These are phyloP conservation scores for Triops cancriformis DNA, from an alignment of 1,140 invertebrate genomes.

Conservation along the genomic window DNA sequence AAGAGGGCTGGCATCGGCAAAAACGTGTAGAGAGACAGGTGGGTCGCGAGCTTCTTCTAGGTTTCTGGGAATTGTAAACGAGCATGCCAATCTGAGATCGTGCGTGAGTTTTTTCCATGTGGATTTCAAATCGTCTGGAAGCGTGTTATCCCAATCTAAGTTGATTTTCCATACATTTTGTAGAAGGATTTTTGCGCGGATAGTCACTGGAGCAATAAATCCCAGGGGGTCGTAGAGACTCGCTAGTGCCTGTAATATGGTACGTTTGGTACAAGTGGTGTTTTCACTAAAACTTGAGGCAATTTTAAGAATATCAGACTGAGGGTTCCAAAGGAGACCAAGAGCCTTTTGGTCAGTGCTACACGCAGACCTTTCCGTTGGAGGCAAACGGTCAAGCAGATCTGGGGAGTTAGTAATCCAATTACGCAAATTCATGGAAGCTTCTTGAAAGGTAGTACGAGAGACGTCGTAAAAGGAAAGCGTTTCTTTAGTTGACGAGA, in stretches of 20 bases:
- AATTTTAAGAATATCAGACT: constrained; percentile 1
- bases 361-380: not conserved
- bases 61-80: not conserved
- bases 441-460: not conserved
- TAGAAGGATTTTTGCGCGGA: not conserved
- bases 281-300: not conserved
- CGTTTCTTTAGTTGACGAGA: not conserved
- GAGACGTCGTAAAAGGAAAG: not conserved
- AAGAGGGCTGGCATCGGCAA: not conserved
- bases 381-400: not conserved
- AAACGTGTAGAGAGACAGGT: not conserved
- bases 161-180: constrained; percentile 28
- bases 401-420: constrained; percentile 17
- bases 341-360: constrained; percentile 17
- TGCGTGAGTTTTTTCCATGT: not conserved
- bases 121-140: constrained; percentile 23
- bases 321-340: too few species aligned
- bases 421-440: not conserved
- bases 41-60: not conserved
- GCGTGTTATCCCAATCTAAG: constrained; percentile 29
- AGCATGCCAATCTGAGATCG: not conserved
- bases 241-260: constrained; percentile 21
- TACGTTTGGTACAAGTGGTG: constrained; percentile 27
- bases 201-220: too few species aligned
- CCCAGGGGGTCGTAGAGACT: constrained; percentile 23